Base-by-base conservation (phyloP, 2,113 vertebrate genomes). In the Scomber scombrus region DNA sequence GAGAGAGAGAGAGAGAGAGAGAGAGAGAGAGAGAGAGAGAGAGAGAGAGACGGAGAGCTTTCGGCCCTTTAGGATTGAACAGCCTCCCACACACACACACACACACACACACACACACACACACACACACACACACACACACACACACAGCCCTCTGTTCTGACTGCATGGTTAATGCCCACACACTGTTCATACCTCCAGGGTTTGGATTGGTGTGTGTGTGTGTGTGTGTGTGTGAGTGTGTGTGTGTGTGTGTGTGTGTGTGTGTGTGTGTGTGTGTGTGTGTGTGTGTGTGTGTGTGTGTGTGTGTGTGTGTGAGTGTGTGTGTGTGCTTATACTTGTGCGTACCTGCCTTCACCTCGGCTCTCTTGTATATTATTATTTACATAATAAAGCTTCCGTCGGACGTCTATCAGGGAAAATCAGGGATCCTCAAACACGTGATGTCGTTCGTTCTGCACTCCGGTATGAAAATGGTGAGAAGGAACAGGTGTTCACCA, bases 31-130 rank as follows among this genome's bases (percentile, higher is more conserved):
- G 31, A 31, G 31, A 34, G 31, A 34, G 31, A 1, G 31, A 45
- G 40, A 34, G 62, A 55, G 50, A 43, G 54, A 31, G 58, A 73
- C 11, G 12, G 65, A 6, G 50, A 0, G 72, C 45, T 64, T 71
- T 57, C 46, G 13, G 83, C 50, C 74, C 56, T n/a, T 74, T 57
- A 60, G 51, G 49, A 74, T 18, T 47, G 66, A 73, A 65, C 72
- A 71, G 47, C 73, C 77, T 68, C 85, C 78, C 85, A 88, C 85
- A 85, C 78, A 81, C 69, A 66, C 56, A 50, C n/a, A n/a, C n/a
- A n/a, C n/a, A n/a, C n/a, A n/a, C n/a, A n/a, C n/a, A n/a, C n/a
- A n/a, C n/a, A n/a, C n/a, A n/a, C n/a, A n/a, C n/a, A n/a, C n/a
- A n/a, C n/a, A n/a, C n/a, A n/a, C n/a, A n/a, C n/a, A n/a, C n/a